Conservation (phyloP, 2,113 vertebrate species). For the Zosterops japonicus region DNA sequence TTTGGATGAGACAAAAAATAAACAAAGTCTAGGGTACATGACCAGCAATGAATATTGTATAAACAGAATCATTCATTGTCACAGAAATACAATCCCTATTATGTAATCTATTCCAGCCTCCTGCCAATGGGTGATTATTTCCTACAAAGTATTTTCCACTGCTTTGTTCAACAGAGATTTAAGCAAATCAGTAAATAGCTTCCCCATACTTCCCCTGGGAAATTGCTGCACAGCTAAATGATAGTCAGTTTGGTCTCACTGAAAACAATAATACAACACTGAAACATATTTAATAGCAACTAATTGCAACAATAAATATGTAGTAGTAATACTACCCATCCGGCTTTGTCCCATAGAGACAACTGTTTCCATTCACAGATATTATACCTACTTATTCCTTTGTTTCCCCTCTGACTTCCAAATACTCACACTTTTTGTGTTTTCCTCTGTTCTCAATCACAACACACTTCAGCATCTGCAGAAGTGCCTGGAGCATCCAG, state of each 20-base stretch:
- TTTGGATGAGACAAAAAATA: constrained; percentile 18
- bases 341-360: neutral
- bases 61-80: constrained; percentile 20
- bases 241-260: neutral
- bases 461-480: neutral
- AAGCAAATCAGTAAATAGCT: constrained; percentile 24
- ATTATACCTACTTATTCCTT: neutral
- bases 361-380: neutral
- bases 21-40: neutral
- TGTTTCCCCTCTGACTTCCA: neutral
- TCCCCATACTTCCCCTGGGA: neutral
- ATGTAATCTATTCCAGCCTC: neutral
- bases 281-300: neutral
- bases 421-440: neutral
- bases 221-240: neutral
- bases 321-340: neutral
- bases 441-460: neutral
- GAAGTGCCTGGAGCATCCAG: neutral
- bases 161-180: constrained; percentile 35
- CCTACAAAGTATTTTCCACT: constrained; percentile 45
- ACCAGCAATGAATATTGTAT: neutral
- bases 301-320: neutral
- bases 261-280: neutral
- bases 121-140: constrained; percentile 16
- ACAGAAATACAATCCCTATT: neutral